Conservation (phyloP, 2,888 invertebrate genomes). For the Drosophila sordidula region DNA sequence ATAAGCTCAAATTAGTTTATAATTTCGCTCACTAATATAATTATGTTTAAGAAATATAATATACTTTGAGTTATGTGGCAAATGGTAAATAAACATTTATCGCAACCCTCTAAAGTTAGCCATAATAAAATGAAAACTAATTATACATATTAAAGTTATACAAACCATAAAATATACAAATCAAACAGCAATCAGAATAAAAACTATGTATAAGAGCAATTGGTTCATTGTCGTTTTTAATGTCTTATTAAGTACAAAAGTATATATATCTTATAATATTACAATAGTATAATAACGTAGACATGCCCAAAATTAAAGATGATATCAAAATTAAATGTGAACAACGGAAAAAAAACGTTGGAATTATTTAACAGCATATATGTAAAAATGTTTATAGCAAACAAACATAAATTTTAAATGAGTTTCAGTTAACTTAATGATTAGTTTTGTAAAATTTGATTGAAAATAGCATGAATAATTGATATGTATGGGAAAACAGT, state of each 20-base stretch:
- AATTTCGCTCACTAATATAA: too few species aligned
- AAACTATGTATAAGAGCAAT: slow-evolving; percentile 25
- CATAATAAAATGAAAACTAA: neutral
- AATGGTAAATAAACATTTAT: neutral
- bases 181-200: slow-evolving; percentile 37
- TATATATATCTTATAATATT: slow-evolving; percentile 21
- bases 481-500: neutral
- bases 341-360: slow-evolving; percentile 3
- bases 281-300: slow-evolving; percentile 28
- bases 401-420: slow-evolving; percentile 14
- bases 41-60: too few species aligned
- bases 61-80: neutral
- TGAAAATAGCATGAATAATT: slow-evolving; percentile 1
- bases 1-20: neutral
- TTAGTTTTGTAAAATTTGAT: neutral
- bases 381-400: neutral
- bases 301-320: slow-evolving; percentile 37
- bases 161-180: slow-evolving; percentile 45
- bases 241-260: slow-evolving; percentile 31
- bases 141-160: slow-evolving; percentile 20
- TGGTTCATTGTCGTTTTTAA: slow-evolving; percentile 40
- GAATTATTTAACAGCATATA: neutral
- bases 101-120: neutral
- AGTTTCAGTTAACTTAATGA: slow-evolving; percentile 18
- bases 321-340: slow-evolving; percentile 17